Percentiles rank a stretch among this genome's conserved stretches.
phyloP scores from a whole-genome alignment of 1,140 invertebrate species.

The Euura saliciscinereae region DNA sequence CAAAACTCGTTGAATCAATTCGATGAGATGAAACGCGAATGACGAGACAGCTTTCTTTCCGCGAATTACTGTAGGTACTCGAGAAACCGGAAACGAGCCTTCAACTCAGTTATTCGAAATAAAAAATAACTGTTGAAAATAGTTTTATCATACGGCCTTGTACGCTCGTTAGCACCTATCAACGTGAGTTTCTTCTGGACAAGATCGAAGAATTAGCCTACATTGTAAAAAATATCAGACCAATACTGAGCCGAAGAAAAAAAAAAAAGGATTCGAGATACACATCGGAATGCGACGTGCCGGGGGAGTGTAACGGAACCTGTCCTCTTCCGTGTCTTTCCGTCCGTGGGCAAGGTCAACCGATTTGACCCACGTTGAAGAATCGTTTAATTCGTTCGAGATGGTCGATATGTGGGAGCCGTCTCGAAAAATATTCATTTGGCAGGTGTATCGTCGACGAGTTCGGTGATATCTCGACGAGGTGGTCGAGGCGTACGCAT shows the following conservation, averaged over 20 bases:
- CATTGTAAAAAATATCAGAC: too few species aligned
- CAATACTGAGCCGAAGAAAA: neutral
- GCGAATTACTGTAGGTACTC: neutral
- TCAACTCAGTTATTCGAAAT: neutral
- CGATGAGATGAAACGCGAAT: neutral
- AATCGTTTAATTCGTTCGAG: too few species aligned
- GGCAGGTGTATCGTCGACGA: neutral
- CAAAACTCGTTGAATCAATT: neutral
- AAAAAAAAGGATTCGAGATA: constrained; percentile 25
- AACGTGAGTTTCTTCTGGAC: too few species aligned
- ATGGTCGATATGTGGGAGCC: too few species aligned
- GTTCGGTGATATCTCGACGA: neutral
- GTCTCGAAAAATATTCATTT: too few species aligned
- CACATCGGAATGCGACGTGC: constrained; percentile 24
- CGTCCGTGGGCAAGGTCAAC: constrained; percentile 31
- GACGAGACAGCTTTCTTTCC: neutral
- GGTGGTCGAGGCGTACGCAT: neutral
- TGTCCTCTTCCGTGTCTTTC: constrained; percentile 31
- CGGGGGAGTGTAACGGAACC: constrained; percentile 41
- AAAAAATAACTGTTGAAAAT: too few species aligned
- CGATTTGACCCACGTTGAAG: constrained; percentile 11
- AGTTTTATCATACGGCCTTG: too few species aligned
- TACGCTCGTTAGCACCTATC: too few species aligned
- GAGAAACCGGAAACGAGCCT: neutral
- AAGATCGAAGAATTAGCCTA: too few species aligned